These are phyloP conservation scores for Autographa gamma DNA, from an alignment of 2,888 invertebrate genomes.

Conservation along the genomic window DNA sequence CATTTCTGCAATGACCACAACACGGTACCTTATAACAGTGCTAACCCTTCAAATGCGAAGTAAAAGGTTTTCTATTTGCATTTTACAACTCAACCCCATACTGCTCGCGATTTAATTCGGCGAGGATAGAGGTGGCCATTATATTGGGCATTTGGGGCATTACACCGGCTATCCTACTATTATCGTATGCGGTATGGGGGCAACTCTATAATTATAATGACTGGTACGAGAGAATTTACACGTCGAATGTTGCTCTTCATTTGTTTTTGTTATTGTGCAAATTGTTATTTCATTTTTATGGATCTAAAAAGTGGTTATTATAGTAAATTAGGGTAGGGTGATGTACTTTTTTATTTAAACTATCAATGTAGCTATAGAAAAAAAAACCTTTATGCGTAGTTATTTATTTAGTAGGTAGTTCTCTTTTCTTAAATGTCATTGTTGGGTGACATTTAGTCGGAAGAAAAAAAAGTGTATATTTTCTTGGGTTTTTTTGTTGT, in stretches of 20 bases:
- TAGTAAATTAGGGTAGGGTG: too few species aligned
- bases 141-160: slow-evolving; percentile 56
- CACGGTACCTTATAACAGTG: not conserved
- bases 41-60: slow-evolving; percentile 51
- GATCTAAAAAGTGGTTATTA: too few species aligned
- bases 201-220: slow-evolving; percentile 14
- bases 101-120: slow-evolving; percentile 72
- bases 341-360: too few species aligned
- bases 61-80: slow-evolving; percentile 76
- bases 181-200: slow-evolving; percentile 32
- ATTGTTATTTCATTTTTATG: not conserved
- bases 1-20: slow-evolving; percentile 2
- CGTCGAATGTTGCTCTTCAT: slow-evolving; percentile 5
- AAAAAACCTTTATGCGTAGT: too few species aligned
- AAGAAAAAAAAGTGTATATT: too few species aligned
- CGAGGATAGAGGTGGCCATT: slow-evolving; percentile 67
- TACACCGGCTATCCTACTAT: slow-evolving; percentile 27
- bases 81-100: slow-evolving; percentile 73
- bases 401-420: too few species aligned
- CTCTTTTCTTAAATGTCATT: too few species aligned
- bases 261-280: not conserved
- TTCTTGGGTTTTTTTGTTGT: too few species aligned
- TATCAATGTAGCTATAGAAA: too few species aligned
- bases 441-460: too few species aligned
- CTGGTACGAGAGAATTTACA: slow-evolving; percentile 19